These are phyloP conservation scores for Dipus sagitta DNA, from an alignment of 2,797 vertebrate species.

Conservation along the genomic window DNA sequence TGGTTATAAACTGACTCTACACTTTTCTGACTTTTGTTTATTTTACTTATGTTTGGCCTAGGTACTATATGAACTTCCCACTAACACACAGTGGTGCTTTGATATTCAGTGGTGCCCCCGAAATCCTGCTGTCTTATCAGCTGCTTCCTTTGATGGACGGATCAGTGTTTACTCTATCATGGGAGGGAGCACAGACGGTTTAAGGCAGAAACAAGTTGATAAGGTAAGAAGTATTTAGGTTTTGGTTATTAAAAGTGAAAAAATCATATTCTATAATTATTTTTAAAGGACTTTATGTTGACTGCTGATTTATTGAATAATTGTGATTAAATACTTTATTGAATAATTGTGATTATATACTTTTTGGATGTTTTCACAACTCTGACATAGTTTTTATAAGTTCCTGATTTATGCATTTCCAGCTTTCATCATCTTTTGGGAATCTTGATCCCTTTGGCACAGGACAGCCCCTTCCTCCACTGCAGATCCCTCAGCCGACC, in stretches of 20 bases:
- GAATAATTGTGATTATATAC: background rate
- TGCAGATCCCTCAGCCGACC: constrained; percentile 93
- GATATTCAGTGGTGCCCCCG: constrained; percentile 99
- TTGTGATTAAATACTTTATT: background rate
- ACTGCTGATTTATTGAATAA: background rate
- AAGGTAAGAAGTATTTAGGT: constrained; percentile 88
- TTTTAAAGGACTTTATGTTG: constrained; percentile 10
- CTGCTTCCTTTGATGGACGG: constrained; percentile 95
- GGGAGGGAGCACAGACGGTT: constrained; percentile 93
- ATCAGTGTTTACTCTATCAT: constrained; percentile 97
- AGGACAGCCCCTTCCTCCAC: constrained; percentile 93
- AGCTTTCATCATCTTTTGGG: constrained; percentile 97
- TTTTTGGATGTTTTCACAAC: constrained; percentile 25
- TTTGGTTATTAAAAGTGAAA: background rate
- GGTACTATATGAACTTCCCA: constrained; percentile 97
- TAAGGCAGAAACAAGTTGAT: constrained; percentile 93
- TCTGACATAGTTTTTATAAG: background rate
- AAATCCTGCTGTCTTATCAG: constrained; percentile 96
- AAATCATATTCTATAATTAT: background rate
- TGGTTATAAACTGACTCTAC: background rate
- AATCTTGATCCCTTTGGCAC: constrained; percentile 98
- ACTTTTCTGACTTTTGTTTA: background rate
- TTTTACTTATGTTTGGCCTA: constrained; percentile 79
- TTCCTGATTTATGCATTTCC: constrained; percentile 81
- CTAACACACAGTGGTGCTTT: constrained; percentile 97